Evolutionary conservation across 2,797 vertebrate species (phyloP), one percentile per base, ranked within the genome.

Genomic region (Notamacropus eugenii): DNA sequence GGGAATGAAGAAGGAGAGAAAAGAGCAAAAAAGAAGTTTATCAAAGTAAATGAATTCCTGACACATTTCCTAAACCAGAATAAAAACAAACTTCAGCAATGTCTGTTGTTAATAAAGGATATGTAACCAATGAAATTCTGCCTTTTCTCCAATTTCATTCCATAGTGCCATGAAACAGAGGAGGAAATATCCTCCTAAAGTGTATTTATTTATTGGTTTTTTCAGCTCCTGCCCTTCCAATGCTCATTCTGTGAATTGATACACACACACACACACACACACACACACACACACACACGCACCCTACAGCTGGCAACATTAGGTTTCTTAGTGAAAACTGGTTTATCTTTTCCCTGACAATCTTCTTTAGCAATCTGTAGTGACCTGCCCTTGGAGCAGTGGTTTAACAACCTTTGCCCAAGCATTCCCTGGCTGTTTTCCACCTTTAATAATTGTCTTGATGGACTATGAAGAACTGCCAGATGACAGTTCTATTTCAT

Each of bases 401-500:
- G 96, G 98, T 98, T 98, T 98, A 98, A 99, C 98, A 98, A 98
- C 98, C 98, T 98, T 98, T 99, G 98, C 97, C 98, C 98, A 98
- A 98, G 97, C 96, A 95, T 96, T 98, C 97, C 94, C 97, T 96
- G 98, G 98, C 95, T 98, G 97, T 98, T 98, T 98, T 98, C 98
- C 98, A 98, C 98, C 98, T 98, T 98, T 98, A 99, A 99, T 98
- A 98, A 98, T 98, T 98, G 98, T 97, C n/a, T 97, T 99, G 98
- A 99, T 98, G 96, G 97, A 98, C 98, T 99, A 98, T 98, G 98
- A 99, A 98, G 98, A 98, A 98, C 98, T 98, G 97, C 98, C 97
- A 95, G 98, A 98, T 99, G 98, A 99, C 98, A 98, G 98, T 98
- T 98, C 98, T 99, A 98, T 99, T 99, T 99, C 98, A 98, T 99